phyloP scores from a whole-genome alignment of 2,888 invertebrate genomes.

The Drosophila paracracens region DNA sequence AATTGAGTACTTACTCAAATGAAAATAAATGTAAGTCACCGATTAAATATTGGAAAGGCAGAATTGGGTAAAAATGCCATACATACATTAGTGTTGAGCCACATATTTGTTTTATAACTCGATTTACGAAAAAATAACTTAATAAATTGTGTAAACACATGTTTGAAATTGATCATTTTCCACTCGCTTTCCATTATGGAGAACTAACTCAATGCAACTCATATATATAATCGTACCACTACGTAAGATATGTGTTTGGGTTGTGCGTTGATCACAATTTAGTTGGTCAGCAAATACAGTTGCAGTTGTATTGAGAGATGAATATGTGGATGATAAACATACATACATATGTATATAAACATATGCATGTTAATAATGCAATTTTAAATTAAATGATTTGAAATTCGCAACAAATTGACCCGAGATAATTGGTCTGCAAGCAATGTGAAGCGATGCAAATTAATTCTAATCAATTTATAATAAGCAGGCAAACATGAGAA shows the following conservation, averaged over 20 bases:
- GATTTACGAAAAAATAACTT: background rate
- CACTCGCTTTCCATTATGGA: background rate
- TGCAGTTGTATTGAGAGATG: too few relatives aligned
- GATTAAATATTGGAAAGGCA: background rate
- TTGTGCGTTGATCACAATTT: background rate
- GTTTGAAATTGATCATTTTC: background rate
- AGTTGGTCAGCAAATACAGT: background rate
- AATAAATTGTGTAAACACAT: background rate
- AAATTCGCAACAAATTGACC: conserved; percentile 14
- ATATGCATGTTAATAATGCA: conserved; percentile 17
- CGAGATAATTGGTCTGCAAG: conserved; percentile 17
- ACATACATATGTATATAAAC: background rate
- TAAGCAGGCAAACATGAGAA: conserved; percentile 32
- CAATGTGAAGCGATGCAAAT: conserved; percentile 27
- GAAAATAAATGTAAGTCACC: background rate
- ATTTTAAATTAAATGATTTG: conserved; percentile 23
- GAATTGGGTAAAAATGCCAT: background rate
- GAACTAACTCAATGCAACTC: background rate
- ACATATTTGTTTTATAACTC: background rate
- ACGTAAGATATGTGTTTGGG: background rate
- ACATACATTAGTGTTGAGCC: background rate
- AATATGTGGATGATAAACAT: background rate
- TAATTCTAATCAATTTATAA: conserved; percentile 39
- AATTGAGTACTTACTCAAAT: background rate
- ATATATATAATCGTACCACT: background rate